Evolutionary conservation across 2,113 vertebrate species (phyloP).

Genomic region (Dermatemys mawii): DNA sequence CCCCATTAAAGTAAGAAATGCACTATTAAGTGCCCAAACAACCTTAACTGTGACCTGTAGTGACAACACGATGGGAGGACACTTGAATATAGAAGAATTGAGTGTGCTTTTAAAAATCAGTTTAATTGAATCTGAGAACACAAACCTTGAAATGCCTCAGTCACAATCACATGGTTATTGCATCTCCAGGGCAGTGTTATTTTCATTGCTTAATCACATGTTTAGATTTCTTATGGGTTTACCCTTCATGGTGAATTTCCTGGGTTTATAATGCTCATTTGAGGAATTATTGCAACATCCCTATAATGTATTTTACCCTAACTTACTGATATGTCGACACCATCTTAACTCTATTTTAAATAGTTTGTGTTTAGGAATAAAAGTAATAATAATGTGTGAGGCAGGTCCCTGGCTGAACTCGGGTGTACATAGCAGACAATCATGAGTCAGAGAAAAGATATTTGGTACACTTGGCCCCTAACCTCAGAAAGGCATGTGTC

Average conservation of each 20-base stretch:
- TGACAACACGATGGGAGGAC: not conserved
- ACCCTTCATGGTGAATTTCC: not conserved
- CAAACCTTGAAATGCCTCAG: not conserved
- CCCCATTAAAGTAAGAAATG: not conserved
- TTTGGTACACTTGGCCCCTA: not conserved
- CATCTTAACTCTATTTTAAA: not conserved
- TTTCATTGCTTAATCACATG: not conserved
- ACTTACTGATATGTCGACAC: not conserved
- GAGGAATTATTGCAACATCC: not conserved
- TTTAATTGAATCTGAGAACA: not conserved
- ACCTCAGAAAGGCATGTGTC: not conserved
- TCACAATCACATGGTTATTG: not conserved
- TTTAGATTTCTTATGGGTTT: not conserved
- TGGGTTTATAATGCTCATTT: not conserved
- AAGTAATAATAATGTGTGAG: not conserved
- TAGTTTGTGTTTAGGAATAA: not conserved
- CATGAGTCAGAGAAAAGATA: not conserved
- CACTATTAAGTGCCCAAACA: not conserved
- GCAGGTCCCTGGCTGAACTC: not conserved
- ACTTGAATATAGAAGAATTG: not conserved
- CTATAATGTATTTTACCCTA: rapidly evolving
- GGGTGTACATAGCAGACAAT: not conserved
- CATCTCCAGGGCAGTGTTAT: not conserved
- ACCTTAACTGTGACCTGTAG: not conserved
- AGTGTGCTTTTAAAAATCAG: not conserved